Conservation (phyloP, 1,140 invertebrate species). For the Leptonema lineaticorne region DNA sequence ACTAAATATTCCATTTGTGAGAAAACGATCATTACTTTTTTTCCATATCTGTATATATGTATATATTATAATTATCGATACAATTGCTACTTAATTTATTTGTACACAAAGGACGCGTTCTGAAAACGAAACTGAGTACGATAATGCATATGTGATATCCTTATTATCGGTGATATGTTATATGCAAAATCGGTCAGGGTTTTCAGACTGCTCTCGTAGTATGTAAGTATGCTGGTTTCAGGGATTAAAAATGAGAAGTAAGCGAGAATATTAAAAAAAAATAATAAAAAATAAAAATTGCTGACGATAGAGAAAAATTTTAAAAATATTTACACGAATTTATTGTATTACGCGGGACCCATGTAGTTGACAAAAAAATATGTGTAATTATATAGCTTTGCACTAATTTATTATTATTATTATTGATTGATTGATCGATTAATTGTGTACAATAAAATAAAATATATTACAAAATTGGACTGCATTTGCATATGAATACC, state of each 20-base stretch:
- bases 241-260: conserved; percentile 39
- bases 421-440: too few species aligned
- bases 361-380: conserved; percentile 29
- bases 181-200: background rate
- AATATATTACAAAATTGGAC: background rate
- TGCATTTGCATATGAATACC: background rate
- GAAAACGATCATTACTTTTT: background rate
- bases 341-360: conserved; percentile 41
- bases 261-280: too few species aligned
- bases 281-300: too few species aligned
- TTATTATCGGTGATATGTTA: background rate
- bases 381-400: conserved; percentile 30
- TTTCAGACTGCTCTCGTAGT: conserved; percentile 16
- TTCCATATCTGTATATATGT: background rate
- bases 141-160: background rate
- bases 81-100: conserved; percentile 15
- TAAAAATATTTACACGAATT: conserved; percentile 32
- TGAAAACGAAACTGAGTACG: too few species aligned
- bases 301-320: conserved; percentile 32
- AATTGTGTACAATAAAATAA: background rate
- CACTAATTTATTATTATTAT: conserved; percentile 16
- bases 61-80: conserved; percentile 9
- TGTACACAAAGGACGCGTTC: too few species aligned
- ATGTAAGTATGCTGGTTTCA: conserved; percentile 41
- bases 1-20: background rate